Evolutionary conservation across 2,888 invertebrate genomes (phyloP).

Genomic region (Melanophora roralis): DNA sequence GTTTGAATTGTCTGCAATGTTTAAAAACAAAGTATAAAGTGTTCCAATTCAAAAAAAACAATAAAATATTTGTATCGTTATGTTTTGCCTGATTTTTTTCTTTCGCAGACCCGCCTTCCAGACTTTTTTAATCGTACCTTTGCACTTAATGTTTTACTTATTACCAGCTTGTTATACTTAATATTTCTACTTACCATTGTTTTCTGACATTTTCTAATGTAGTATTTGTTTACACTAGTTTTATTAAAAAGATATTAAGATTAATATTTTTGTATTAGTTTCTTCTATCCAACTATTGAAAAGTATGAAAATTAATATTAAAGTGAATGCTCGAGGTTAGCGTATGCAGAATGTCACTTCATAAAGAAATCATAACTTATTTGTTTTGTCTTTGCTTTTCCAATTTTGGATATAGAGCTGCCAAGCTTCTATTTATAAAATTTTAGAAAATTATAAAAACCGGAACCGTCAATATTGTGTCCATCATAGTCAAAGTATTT

Average conservation of each 20-base stretch:
- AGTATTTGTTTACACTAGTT: constrained; percentile 36
- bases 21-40: constrained; percentile 2
- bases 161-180: not conserved
- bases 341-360: constrained; percentile 67
- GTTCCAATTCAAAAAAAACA: not conserved
- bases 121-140: constrained; percentile 26
- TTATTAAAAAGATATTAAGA: constrained; percentile 43
- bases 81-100: constrained; percentile 10
- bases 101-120: constrained; percentile 36
- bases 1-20: constrained; percentile 73
- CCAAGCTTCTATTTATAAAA: not conserved
- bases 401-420: not conserved
- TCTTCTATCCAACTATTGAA: constrained; percentile 34
- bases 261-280: not conserved
- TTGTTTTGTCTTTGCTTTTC: not conserved
- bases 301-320: constrained; percentile 57
- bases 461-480: no score
- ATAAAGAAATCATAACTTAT: constrained; percentile 37
- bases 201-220: constrained; percentile 74
- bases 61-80: constrained; percentile 24
- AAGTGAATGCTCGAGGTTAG: constrained; percentile 67
- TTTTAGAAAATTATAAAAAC: no score
- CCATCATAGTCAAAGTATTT: no score
- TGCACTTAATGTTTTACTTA: not conserved
- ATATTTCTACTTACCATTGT: constrained; percentile 72